These are phyloP conservation scores for Nerophis ophidion DNA, from an alignment of 2,113 vertebrate genomes.

Conservation along the genomic window DNA sequence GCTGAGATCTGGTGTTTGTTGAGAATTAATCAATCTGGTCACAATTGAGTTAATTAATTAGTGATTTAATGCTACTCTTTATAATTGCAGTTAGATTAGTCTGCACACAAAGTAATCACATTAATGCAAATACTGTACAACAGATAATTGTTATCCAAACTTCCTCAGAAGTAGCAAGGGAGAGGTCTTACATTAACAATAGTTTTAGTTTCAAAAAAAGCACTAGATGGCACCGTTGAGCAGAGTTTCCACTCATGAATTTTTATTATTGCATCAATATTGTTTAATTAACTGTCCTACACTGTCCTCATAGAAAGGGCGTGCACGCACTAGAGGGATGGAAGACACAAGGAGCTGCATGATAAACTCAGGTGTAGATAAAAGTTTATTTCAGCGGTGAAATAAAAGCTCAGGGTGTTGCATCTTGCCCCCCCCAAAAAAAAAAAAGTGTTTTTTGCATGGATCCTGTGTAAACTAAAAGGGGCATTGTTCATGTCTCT, in stretches of 20 bases:
- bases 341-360: slow-evolving; percentile 41
- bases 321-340: slow-evolving; percentile 42
- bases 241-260: slow-evolving; percentile 43
- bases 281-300: slow-evolving; percentile 58
- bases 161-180: slow-evolving; percentile 48
- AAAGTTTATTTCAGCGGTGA: slow-evolving; percentile 28
- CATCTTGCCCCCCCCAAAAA: slow-evolving; percentile 26
- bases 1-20: slow-evolving; percentile 73
- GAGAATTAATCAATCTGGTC: slow-evolving; percentile 70
- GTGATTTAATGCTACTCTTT: slow-evolving; percentile 76
- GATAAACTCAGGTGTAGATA: slow-evolving; percentile 46
- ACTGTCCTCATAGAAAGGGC: slow-evolving; percentile 40
- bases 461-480: slow-evolving; percentile 51
- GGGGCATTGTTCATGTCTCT: slow-evolving; percentile 33
- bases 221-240: slow-evolving; percentile 76
- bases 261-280: slow-evolving; percentile 47
- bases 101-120: slow-evolving; percentile 72
- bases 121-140: slow-evolving; percentile 69
- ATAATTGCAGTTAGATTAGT: slow-evolving; percentile 75
- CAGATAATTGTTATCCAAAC: slow-evolving; percentile 74
- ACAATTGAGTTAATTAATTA: slow-evolving; percentile 75
- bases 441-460: slow-evolving; percentile 46
- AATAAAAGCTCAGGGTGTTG: slow-evolving; percentile 46
- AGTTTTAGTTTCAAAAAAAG: not conserved
- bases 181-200: slow-evolving; percentile 23